Evolutionary conservation across 2,797 vertebrate genomes (phyloP).

Genomic region (Rhyacichthys aspro): DNA sequence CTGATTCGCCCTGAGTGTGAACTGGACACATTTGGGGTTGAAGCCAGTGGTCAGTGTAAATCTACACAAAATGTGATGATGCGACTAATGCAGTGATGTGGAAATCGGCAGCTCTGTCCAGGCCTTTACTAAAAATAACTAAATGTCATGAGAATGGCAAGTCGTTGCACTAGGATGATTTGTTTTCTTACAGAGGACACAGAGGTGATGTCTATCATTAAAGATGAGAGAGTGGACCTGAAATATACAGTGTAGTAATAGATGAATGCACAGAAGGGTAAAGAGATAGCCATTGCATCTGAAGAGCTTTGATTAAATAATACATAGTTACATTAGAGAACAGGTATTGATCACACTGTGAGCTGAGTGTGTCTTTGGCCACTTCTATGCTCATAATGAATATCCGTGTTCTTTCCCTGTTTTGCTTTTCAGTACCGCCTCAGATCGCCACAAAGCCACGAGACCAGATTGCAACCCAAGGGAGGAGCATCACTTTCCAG

Average conservation of each 20-base stretch:
- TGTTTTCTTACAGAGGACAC: slow-evolving; percentile 41
- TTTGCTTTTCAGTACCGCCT: slow-evolving; percentile 85
- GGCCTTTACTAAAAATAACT: slow-evolving; percentile 61
- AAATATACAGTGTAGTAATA: slow-evolving; percentile 12
- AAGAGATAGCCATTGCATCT: slow-evolving; percentile 36
- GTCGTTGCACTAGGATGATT: slow-evolving; percentile 28
- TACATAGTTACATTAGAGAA: slow-evolving; percentile 28
- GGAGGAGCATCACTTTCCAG: slow-evolving; percentile 87
- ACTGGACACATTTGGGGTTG: slow-evolving; percentile 35
- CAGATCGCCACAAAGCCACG: slow-evolving; percentile 87
- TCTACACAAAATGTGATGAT: slow-evolving; percentile 46
- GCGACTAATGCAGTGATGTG: slow-evolving; percentile 38
- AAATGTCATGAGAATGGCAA: slow-evolving; percentile 54
- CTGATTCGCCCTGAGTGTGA: slow-evolving; percentile 27
- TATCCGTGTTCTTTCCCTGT: slow-evolving; percentile 4
- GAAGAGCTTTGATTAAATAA: slow-evolving; percentile 43
- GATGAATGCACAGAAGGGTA: slow-evolving; percentile 53
- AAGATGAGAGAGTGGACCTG: slow-evolving; percentile 41
- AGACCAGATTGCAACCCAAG: slow-evolving; percentile 88
- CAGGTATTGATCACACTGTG: slow-evolving; percentile 20
- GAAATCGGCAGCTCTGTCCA: slow-evolving; percentile 46
- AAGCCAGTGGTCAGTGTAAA: slow-evolving; percentile 52
- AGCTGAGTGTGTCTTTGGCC: background rate
- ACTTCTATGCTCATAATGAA: slow-evolving; percentile 18
- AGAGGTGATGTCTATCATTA: slow-evolving; percentile 54